These are phyloP conservation scores for Crypturellus tataupa DNA, from an alignment of 2,797 vertebrate genomes.

Conservation along the genomic window DNA sequence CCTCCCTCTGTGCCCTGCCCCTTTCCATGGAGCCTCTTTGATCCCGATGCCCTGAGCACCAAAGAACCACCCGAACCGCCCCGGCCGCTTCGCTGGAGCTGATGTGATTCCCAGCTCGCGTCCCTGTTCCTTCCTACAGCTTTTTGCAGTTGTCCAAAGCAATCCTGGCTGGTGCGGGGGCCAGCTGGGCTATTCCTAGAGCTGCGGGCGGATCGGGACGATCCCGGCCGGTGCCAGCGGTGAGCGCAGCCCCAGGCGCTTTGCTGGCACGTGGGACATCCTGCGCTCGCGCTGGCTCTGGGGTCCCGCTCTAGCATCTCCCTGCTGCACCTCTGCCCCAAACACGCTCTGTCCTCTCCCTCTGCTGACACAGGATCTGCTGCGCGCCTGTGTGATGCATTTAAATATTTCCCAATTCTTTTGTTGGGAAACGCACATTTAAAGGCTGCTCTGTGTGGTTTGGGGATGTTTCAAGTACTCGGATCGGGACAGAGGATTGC, in stretches of 20 bases:
- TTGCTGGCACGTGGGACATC: neutral
- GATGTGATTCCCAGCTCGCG: neutral
- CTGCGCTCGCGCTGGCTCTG: neutral
- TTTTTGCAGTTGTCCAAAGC: too few species aligned
- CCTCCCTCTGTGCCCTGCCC: fast-evolving
- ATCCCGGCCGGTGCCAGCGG: neutral
- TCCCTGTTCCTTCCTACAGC: neutral
- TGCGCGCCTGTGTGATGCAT: neutral
- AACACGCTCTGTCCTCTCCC: neutral
- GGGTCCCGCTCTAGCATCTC: neutral
- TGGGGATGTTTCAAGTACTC: neutral
- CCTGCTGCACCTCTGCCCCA: too few species aligned
- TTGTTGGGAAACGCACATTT: neutral
- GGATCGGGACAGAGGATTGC: fast-evolving
- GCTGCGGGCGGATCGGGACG: neutral
- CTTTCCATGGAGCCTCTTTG: fast-evolving
- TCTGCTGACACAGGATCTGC: neutral
- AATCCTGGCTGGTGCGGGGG: neutral
- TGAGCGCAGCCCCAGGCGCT: fast-evolving
- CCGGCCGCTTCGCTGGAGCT: neutral
- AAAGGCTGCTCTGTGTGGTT: fast-evolving
- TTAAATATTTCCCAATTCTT: neutral
- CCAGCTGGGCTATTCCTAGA: neutral
- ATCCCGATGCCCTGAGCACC: neutral
- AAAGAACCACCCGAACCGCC: fast-evolving